A percentile compares a stretch with the other conserved stretches of the same genome.
These are phyloP conservation scores for Gryllus longicercus DNA, from an alignment of 2,888 invertebrate genomes.

Conservation along the genomic window DNA sequence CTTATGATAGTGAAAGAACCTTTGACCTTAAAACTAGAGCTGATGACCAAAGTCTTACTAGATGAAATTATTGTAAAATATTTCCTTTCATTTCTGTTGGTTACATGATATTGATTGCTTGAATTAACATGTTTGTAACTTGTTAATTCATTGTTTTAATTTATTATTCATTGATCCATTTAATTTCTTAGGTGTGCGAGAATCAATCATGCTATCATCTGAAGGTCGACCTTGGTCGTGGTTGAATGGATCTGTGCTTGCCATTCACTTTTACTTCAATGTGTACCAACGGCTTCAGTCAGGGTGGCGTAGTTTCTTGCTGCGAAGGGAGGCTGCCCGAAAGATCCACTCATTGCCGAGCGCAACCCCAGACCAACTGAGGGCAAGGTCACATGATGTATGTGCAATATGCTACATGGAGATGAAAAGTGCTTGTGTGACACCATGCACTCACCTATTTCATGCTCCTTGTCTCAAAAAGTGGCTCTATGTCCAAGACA, in stretches of 20 bases:
- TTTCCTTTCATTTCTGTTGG: no score
- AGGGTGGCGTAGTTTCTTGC: constrained; percentile 50
- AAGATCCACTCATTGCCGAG: constrained; percentile 45
- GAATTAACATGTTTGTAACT: not conserved
- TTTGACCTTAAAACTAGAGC: no score
- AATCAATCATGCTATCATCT: constrained; percentile 38
- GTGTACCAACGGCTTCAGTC: constrained; percentile 52
- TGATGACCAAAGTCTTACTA: no score
- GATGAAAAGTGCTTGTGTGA: constrained; percentile 61
- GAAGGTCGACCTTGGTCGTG: constrained; percentile 49
- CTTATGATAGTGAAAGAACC: no score
- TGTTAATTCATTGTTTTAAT: no score
- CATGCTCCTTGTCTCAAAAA: constrained; percentile 53
- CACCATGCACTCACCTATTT: constrained; percentile 52
- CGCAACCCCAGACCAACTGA: constrained; percentile 28
- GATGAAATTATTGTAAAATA: no score
- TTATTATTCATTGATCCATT: not conserved
- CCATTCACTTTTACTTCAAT: constrained; percentile 55
- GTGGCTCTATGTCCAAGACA: constrained; percentile 55
- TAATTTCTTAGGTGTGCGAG: constrained; percentile 26
- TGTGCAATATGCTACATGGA: constrained; percentile 55
- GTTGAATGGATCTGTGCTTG: constrained; percentile 49
- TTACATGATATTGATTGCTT: no score
- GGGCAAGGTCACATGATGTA: constrained; percentile 46
- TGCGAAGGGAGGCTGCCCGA: constrained; percentile 50